A percentile compares a stretch with the other conserved stretches of the same genome.
These are phyloP conservation scores for Drosophila rufa DNA, from an alignment of 1,140 invertebrate species.

Conservation along the genomic window DNA sequence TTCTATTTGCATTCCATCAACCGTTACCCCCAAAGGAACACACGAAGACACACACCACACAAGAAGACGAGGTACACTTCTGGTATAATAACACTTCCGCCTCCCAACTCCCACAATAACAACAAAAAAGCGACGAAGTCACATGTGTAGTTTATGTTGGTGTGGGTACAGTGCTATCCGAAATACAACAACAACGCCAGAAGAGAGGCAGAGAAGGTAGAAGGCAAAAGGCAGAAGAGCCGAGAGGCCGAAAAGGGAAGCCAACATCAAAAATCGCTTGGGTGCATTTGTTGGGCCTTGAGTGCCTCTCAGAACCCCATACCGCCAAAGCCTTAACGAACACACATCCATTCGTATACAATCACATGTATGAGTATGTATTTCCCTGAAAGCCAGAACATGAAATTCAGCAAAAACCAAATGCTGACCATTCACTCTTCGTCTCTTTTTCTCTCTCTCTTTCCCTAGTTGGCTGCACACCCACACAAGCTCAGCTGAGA, in stretches of 20 bases:
- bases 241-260: slow-evolving; percentile 25
- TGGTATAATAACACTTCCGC: slow-evolving; percentile 28
- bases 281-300: slow-evolving; percentile 37
- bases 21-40: not conserved
- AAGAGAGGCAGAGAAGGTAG: slow-evolving; percentile 1
- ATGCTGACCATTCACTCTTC: slow-evolving; percentile 38
- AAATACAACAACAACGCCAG: slow-evolving; percentile 1
- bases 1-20: slow-evolving; percentile 22
- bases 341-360: not conserved
- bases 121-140: not conserved
- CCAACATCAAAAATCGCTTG: slow-evolving; percentile 32
- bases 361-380: slow-evolving; percentile 9
- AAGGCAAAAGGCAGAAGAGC: slow-evolving; percentile 25
- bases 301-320: slow-evolving; percentile 6
- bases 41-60: not conserved
- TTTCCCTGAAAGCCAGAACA: slow-evolving; percentile 21
- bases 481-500: slow-evolving; percentile 48
- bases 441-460: slow-evolving; percentile 11
- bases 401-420: slow-evolving; percentile 31
- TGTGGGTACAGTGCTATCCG: slow-evolving; percentile 31
- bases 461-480: slow-evolving; percentile 6
- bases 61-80: not conserved
- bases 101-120: slow-evolving; percentile 7
- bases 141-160: slow-evolving; percentile 10
- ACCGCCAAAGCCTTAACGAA: not conserved